Evolutionary conservation across 2,888 invertebrate species (phyloP).

Genomic region (Brachylomia viminalis): DNA sequence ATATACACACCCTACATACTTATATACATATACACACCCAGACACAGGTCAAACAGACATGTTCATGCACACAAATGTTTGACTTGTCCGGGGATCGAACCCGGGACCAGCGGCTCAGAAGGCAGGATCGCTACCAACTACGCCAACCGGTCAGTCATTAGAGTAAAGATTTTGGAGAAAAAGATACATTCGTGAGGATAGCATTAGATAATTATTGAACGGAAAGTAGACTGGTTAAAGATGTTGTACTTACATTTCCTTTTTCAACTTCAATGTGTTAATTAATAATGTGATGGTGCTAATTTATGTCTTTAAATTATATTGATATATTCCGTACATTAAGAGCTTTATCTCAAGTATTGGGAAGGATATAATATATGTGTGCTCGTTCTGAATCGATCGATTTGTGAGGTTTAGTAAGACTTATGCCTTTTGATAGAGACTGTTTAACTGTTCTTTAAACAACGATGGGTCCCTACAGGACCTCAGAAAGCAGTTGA

Average conservation of each 20-base stretch:
- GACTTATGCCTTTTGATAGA: not conserved
- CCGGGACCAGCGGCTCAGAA: too few species aligned
- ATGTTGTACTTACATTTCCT: too few species aligned
- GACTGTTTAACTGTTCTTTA: not conserved
- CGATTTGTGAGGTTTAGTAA: not conserved
- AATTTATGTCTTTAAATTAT: not conserved
- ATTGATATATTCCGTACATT: not conserved
- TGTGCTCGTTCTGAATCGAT: not conserved
- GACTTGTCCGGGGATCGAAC: too few species aligned
- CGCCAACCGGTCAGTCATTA: too few species aligned
- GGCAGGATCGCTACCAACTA: too few species aligned
- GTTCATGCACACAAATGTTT: too few species aligned
- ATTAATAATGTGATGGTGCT: not conserved
- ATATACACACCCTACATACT: too few species aligned
- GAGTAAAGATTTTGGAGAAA: not conserved
- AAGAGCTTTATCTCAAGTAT: not conserved
- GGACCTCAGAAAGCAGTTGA: not conserved
- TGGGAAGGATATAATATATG: not conserved
- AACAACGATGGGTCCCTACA: not conserved
- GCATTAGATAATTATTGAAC: conserved; percentile 12
- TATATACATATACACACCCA: too few species aligned
- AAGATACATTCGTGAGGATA: not conserved
- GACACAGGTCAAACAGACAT: too few species aligned
- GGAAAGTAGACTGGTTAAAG: conserved; percentile 6
- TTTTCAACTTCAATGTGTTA: not conserved